Evolutionary conservation across 2,113 vertebrate species (phyloP), one percentile per base, ranked within the genome.

Genomic region (Mus pahari): DNA sequence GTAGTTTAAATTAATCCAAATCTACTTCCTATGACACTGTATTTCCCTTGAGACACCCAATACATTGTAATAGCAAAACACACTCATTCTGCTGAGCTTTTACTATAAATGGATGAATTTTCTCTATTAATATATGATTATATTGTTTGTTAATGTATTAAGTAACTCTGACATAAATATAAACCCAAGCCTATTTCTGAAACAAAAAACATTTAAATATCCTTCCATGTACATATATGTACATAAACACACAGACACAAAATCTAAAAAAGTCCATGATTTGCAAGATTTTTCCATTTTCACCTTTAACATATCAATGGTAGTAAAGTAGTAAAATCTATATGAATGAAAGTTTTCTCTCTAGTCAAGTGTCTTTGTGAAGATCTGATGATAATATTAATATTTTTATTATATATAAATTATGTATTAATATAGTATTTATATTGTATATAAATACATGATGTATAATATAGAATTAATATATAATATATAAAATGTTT

Each of bases 281-380:
- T 70, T 89, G 70, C 42, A 89, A 55, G n/a, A 64, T 78, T 96
- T 66, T 66, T 81, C 73, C n/a, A 84, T 71, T 89, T 83, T 64
- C 14, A 84, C 39, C 39, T 81, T 87, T 87, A 91, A 75, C 13
- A 26, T 62, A 60, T 26, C 39, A 53, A 58, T 39, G 48, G 86
- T 31, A 64, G 42, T 33, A 53, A 12, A 48, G 48, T 7, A 68
- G 66, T 83, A 62, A 93, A 45, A 28, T 58, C 33, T 94, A 12
- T 64, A 24, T 60, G n/a, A 77, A 64, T 84, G 88, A 39, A 92
- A 77, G 31, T 73, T 78, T 16, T 92, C 74, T 42, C 42, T 31
- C 17, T 94, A 84, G 50, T 28, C 60, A 71, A 71, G 39, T 53
- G 75, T 94, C 28, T 74, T 60, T 94, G 39, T 87, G 39, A 79